Base-by-base conservation (phyloP, 2,888 invertebrate species). In the Onchidella celtica region DNA sequence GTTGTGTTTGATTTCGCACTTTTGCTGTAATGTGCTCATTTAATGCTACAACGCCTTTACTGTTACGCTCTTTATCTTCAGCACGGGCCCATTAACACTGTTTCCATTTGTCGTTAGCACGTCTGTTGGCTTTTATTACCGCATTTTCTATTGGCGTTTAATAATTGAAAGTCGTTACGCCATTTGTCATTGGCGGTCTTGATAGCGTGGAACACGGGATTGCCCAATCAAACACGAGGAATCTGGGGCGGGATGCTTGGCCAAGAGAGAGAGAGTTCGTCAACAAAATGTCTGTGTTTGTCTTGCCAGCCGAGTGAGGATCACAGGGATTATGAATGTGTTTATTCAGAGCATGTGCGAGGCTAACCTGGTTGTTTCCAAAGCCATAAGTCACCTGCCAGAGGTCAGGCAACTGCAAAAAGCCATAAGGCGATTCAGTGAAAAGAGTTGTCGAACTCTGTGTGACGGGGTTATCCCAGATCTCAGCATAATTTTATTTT, bases 251-350 rank as follows among this genome's bases (percentile, higher is more conserved):
- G 34, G 29, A 59, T 34, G 11, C 36, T 27, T 36, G 4, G 2
- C 40, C 2, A 4, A 27, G 32, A 21, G 29, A 11, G 29, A 38
- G 55, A 32, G 32, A 32, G 21, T 47, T 32, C 55, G 29, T 47
- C 27, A 70, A 32, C 55, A 70, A n/a, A 70, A 70, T 55, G 47
- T 55, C 70, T 38, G 55, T 36, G 61, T 27, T 73, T 72, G 34
- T 6, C 32, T 21, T 6, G 36, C 34, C n/a, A 57, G 36, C 3
- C 1, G n/a, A 47, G 36, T 1, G n/a, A 24, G 61, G 9, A 59
- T 38, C 36, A 36, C 36, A 59, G 24, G 61, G 59, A 61, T 36
- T 61, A 73, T 27, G 36, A 36, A 61, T 73, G 34, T 61, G 61
- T 61, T 59, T 36, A 38, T 36, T 38, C 73, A 61, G n/a, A 14